Evolutionary conservation across 2,113 vertebrate species (phyloP), one percentile per base, ranked within the genome.

Genomic region (Castor canadensis): DNA sequence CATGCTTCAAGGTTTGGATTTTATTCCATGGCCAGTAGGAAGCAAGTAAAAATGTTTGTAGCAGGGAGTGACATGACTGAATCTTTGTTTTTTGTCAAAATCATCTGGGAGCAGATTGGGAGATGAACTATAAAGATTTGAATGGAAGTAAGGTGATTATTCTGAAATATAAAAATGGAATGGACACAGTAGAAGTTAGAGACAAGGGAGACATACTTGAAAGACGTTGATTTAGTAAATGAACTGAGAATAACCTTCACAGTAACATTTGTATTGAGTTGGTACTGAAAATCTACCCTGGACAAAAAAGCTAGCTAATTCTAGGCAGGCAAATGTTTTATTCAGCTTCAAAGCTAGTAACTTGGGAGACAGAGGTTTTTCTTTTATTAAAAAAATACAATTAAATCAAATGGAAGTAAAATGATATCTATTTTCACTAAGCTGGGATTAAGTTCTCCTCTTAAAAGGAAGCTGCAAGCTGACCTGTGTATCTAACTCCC

Each of bases 31-130:
- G 89, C 43, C 83, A 94, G 62, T 38, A 96, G 67, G 91, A 87
- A 96, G 81, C 71, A 95, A 89, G 75, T 75, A 76, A 71, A 89
- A 94, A 81, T 84, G 15, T 89, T 83, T 95, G 58, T 38, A 87
- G 62, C 28, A 91, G 69, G 58, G 71, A 95, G 22, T 84, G 94
- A 60, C 38, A 58, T 73, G 66, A 69, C 24, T 9, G 30, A 87
- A 81, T 83, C 81, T 92, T 87, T 97, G 76, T 94, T 96, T 97
- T 60, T 96, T 88, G 13, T 87, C 66, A 82, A 64, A 72, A 56
- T 92, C 84, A 79, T 95, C 94, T 73, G 90, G 90, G 60, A 87
- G 81, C 35, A 92, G 76, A 94, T 77, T 95, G 77, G 72, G 82
- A 93, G 71, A 84, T n/a, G n/a, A 24, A 28, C 13, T 93, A 16